Conservation (phyloP, 1,140 invertebrate species). For the Pteromalus puparum region DNA sequence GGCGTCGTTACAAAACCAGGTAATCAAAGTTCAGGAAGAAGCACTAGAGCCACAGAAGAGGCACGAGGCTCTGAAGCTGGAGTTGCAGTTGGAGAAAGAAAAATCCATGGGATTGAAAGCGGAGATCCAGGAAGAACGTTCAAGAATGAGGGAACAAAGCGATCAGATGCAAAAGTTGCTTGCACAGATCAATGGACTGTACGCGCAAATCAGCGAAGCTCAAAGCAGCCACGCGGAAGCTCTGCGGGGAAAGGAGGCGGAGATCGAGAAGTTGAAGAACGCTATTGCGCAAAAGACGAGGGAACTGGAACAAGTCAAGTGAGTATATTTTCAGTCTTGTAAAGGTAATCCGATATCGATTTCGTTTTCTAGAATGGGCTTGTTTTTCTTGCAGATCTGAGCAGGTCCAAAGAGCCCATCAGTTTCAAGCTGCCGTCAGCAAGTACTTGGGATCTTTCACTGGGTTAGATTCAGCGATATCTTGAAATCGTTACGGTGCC, state of each 20-base stretch:
- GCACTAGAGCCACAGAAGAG: slow-evolving; percentile 68
- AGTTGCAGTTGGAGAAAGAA: slow-evolving; percentile 64
- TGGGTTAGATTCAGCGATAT: not conserved
- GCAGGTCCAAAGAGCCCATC: slow-evolving; percentile 67
- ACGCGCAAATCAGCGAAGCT: slow-evolving; percentile 65
- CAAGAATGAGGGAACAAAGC: slow-evolving; percentile 61
- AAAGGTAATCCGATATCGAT: not conserved
- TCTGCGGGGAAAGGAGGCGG: slow-evolving; percentile 61
- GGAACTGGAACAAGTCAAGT: slow-evolving; percentile 66
- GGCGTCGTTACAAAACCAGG: slow-evolving; percentile 63
- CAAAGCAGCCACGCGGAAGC: slow-evolving; percentile 61
- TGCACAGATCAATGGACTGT: slow-evolving; percentile 60
- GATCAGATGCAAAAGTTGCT: slow-evolving; percentile 63
- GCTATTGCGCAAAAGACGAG: slow-evolving; percentile 62
- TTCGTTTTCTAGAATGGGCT: not conserved
- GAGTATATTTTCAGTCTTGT: slow-evolving; percentile 45
- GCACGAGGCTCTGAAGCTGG: slow-evolving; percentile 65
- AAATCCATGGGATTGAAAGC: slow-evolving; percentile 59
- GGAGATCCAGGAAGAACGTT: slow-evolving; percentile 62
- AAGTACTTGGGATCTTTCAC: slow-evolving; percentile 67
- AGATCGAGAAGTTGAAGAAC: slow-evolving; percentile 62
- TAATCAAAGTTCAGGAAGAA: slow-evolving; percentile 59
- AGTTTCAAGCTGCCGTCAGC: slow-evolving; percentile 69
- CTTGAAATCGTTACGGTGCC: not conserved
- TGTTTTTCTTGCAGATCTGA: slow-evolving; percentile 60